These are phyloP conservation scores for Daphoenositta chrysoptera DNA, from an alignment of 2,113 vertebrate species.

Conservation along the genomic window DNA sequence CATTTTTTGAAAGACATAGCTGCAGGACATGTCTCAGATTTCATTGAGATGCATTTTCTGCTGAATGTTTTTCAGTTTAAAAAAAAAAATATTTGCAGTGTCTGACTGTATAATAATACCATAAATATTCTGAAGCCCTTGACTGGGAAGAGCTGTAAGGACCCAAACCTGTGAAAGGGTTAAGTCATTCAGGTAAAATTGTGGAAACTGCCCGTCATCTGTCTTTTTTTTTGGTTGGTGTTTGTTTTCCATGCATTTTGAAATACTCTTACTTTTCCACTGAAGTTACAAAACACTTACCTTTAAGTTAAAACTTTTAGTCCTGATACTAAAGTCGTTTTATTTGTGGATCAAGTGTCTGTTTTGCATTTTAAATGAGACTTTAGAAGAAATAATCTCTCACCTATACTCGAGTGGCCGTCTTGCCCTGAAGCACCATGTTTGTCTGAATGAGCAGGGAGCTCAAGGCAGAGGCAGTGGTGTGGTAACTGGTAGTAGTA, in stretches of 20 bases:
- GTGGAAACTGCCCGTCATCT: neutral
- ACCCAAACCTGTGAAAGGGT: neutral
- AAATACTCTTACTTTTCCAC: neutral
- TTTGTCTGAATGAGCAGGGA: neutral
- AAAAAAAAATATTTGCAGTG: neutral
- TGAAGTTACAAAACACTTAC: neutral
- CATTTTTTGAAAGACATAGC: neutral
- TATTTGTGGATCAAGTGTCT: neutral
- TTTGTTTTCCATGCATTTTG: neutral
- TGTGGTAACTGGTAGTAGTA: neutral
- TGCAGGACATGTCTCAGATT: neutral
- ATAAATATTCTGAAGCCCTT: neutral
- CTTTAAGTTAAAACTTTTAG: neutral
- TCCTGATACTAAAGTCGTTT: neutral
- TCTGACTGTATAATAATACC: neutral
- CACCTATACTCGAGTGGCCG: accelerated
- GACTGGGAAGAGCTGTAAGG: neutral
- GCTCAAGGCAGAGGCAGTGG: neutral
- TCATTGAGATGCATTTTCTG: neutral
- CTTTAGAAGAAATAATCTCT: neutral
- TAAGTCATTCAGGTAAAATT: neutral
- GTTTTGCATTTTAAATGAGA: neutral
- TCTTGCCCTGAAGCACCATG: neutral
- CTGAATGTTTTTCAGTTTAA: neutral
- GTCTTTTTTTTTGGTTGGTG: neutral